Conservation (phyloP, 2,797 vertebrate genomes). For the Phataginus tricuspis region DNA sequence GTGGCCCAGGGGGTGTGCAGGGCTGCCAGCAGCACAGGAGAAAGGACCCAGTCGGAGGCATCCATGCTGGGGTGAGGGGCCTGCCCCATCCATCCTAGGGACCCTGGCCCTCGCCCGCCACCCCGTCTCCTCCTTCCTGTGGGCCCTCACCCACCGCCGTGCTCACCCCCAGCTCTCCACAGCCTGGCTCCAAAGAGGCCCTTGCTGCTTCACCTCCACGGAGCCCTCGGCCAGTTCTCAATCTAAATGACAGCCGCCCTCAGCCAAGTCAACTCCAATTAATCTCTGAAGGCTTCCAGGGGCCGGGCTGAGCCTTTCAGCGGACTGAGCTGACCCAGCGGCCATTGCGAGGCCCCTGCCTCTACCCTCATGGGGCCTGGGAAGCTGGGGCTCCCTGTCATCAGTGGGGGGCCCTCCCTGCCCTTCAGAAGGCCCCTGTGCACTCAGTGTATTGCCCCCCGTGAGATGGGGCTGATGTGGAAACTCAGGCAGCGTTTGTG, state of each 20-base stretch:
- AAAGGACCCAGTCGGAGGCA: neutral
- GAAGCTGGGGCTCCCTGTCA: neutral
- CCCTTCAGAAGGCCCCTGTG: accelerated
- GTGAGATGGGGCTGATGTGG: neutral
- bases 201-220: neutral
- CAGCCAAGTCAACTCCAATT: conserved; percentile 63
- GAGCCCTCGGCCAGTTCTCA: conserved; percentile 35
- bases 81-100: accelerated
- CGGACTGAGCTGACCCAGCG: neutral
- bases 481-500: accelerated
- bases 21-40: neutral
- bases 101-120: accelerated
- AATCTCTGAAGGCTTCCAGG: neutral
- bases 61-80: neutral
- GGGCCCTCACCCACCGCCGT: accelerated
- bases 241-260: conserved; percentile 70
- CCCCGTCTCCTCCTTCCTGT: neutral
- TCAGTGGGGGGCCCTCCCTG: no score
- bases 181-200: neutral
- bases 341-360: neutral
- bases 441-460: accelerated
- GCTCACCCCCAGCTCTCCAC: neutral
- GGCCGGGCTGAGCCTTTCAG: neutral
- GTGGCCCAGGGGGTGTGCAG: neutral
- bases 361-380: neutral